Evolutionary conservation across 2,888 invertebrate genomes (phyloP).

Genomic region (Stenchaetothrips biformis): DNA sequence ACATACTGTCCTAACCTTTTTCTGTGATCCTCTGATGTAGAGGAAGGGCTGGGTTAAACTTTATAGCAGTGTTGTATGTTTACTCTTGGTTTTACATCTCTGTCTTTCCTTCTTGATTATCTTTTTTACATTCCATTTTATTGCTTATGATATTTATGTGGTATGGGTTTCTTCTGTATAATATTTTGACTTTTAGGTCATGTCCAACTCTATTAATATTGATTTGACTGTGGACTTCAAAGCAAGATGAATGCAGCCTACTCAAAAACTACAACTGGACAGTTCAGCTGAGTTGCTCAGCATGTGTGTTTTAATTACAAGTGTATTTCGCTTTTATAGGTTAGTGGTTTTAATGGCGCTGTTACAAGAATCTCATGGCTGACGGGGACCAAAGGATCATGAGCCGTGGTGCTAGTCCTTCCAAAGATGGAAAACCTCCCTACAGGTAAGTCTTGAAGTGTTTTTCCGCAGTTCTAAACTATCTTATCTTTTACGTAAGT

Average conservation of each 20-base stretch:
- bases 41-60: too few relatives aligned
- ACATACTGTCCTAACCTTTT: background rate
- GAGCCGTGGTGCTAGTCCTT: conserved; percentile 33
- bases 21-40: too few relatives aligned
- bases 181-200: background rate
- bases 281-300: background rate
- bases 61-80: too few relatives aligned
- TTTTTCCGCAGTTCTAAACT: conserved; percentile 4
- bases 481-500: background rate
- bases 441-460: conserved; percentile 50
- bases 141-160: background rate
- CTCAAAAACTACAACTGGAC: background rate
- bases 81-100: background rate
- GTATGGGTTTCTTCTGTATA: background rate
- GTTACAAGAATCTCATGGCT: conserved; percentile 7
- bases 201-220: background rate
- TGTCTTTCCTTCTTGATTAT: background rate
- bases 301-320: background rate
- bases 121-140: background rate
- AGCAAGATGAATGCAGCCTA: background rate
- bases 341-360: background rate
- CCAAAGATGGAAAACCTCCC: conserved; percentile 54
- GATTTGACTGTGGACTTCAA: background rate
- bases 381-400: conserved; percentile 11
- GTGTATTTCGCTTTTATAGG: background rate